Base-by-base conservation (phyloP, 1,140 invertebrate genomes). In the Zaprionus inermis region DNA sequence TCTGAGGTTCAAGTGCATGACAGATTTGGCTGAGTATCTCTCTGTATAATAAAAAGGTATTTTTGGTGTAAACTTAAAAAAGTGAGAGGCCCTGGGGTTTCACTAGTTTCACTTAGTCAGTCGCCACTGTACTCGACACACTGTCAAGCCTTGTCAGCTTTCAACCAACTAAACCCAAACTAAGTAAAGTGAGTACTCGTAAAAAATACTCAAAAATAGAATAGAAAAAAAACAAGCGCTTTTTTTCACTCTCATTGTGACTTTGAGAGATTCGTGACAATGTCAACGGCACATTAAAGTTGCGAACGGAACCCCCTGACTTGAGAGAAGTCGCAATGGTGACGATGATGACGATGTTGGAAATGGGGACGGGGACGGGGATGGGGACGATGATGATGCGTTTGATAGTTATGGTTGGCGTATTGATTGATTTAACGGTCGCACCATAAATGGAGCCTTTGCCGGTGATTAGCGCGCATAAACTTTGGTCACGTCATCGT, bases 401-500 rank as follows among this genome's bases (percentile, higher is more conserved):
- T 44, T 56, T 56, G 22, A 65, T 65, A 65, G 36, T 56, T 34
- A 32, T 56, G 22, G 63, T 22, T 28, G 22, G 63, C 38, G 63
- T 76, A 79, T 76, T 80, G 78, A 80, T 76, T 76, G 72, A 80
- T 76, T 80, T 72, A 80, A 80, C 67, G 59, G 69, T 56, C 77
- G 52, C 32, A 64, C 75, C 71, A 59, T 77, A 74, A 74, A 77
- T 70, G 75, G 75, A 44, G 56, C 18, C 51, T 64, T 64, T 28
- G 32, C 32, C 16, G 41, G 49, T 68, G 65, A 68, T 73, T 68
- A 73, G 54, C 46, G 24, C 22, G 14, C 61, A 77, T 64, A 32
- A 16, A 46, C 61, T 52, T 63, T 72, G 74, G 74, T 78, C 76
- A 78, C 76, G 76, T 78, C 76, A 78, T 78, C 75, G 56, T 44